Conservation (phyloP, 2,113 vertebrate genomes). For the Aramus guarauna region DNA sequence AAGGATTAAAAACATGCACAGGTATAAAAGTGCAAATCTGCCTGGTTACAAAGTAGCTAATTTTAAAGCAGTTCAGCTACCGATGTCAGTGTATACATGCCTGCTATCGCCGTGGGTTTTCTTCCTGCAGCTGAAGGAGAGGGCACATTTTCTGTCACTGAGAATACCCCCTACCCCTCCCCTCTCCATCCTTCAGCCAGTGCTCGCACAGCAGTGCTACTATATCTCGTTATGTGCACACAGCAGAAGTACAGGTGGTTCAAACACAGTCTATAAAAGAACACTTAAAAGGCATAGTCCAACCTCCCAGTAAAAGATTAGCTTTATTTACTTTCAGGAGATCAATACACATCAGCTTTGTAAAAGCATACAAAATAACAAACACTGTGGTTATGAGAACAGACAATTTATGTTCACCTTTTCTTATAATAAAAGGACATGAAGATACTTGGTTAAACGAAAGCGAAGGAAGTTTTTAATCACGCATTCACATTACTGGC, state of each 20-base stretch:
- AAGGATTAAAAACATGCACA: neutral
- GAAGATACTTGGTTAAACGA: neutral
- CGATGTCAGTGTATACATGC: neutral
- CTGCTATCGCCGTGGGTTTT: too few relatives aligned
- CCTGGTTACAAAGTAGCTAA: neutral
- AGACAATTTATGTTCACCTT: neutral
- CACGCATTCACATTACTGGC: neutral
- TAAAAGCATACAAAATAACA: neutral
- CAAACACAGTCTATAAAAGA: neutral
- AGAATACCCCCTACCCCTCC: neutral
- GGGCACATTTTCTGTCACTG: neutral
- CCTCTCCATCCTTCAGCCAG: neutral
- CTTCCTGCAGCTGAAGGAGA: neutral
- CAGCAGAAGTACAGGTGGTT: neutral
- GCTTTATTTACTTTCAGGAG: neutral
- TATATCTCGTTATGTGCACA: neutral
- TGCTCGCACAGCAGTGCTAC: fast-evolving
- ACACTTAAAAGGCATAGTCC: neutral
- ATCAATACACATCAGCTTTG: neutral
- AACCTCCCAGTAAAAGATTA: neutral
- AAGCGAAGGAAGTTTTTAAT: neutral
- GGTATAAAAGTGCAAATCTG: neutral
- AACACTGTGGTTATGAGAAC: neutral
- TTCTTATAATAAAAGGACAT: neutral
- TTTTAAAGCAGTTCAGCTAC: neutral